phyloP scores from a whole-genome alignment of 2,888 invertebrate genomes.

The Lepidocyrtoides sp. region DNA sequence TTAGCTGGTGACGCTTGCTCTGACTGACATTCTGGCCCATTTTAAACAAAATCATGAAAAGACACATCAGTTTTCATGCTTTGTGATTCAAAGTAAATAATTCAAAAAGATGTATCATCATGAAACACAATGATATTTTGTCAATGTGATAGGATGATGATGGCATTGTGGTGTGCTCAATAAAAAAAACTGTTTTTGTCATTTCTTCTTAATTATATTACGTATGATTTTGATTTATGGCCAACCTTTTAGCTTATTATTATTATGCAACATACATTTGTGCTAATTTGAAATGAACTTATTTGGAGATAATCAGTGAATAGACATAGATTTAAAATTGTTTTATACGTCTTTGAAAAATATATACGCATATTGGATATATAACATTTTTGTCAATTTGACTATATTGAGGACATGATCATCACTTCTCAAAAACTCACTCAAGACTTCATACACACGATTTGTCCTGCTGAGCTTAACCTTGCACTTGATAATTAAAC shows the following conservation, averaged over 20 bases:
- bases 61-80: not conserved
- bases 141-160: too few species aligned
- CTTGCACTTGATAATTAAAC: constrained; percentile 79
- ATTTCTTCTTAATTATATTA: not conserved
- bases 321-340: too few species aligned
- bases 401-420: not conserved
- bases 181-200: not conserved
- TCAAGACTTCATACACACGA: not conserved
- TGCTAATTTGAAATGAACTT: not conserved
- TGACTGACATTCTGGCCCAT: constrained; percentile 81
- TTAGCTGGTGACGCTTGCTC: constrained; percentile 85
- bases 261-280: not conserved
- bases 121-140: not conserved
- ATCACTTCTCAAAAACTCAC: not conserved
- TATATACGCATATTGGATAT: too few species aligned
- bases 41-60: constrained; percentile 89
- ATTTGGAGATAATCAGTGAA: not conserved
- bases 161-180: not conserved
- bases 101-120: not conserved
- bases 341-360: not conserved
- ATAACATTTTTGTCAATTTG: constrained; percentile 5
- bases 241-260: not conserved
- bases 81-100: not conserved
- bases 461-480: constrained; percentile 72
- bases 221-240: not conserved